Percentiles rank a stretch among this genome's conserved stretches.
Conservation (phyloP, 2,888 invertebrate genomes). For the Choristoneura rosaceana region DNA sequence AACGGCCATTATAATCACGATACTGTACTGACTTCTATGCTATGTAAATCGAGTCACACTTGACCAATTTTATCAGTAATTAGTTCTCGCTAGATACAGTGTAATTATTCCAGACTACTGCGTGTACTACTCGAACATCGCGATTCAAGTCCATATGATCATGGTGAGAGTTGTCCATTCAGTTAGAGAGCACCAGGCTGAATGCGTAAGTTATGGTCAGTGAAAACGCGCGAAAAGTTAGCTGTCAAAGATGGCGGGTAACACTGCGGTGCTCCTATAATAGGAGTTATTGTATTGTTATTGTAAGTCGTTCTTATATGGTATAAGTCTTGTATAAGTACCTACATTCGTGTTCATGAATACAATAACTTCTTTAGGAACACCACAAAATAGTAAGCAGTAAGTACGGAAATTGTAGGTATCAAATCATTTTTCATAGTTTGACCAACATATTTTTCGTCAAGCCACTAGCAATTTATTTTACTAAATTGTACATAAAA, state of each 20-base stretch:
- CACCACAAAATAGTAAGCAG: no score
- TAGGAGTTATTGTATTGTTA: no score
- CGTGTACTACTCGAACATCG: conserved; percentile 29
- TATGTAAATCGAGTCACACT: conserved; percentile 15
- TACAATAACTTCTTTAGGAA: no score
- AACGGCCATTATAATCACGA: not conserved
- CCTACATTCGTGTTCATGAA: no score
- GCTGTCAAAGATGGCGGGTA: conserved; percentile 44
- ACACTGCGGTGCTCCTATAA: conserved; percentile 40
- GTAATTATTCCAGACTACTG: conserved; percentile 24
- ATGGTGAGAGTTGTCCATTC: conserved; percentile 51
- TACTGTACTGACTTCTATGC: conserved; percentile 4
- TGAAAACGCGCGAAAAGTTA: conserved; percentile 61
- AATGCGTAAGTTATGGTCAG: conserved; percentile 55
- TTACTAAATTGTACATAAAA: no score
- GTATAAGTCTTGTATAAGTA: no score
- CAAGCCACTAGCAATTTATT: no score
- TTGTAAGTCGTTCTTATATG: no score
- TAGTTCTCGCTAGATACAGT: conserved; percentile 13
- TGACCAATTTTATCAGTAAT: conserved; percentile 27
- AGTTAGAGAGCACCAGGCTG: conserved; percentile 24
- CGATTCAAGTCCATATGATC: conserved; percentile 43
- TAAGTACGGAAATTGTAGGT: no score
- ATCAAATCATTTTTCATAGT: no score
- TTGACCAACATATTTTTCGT: no score